Conservation (phyloP, 2,797 vertebrate genomes). For the Hyperoplus immaculatus region DNA sequence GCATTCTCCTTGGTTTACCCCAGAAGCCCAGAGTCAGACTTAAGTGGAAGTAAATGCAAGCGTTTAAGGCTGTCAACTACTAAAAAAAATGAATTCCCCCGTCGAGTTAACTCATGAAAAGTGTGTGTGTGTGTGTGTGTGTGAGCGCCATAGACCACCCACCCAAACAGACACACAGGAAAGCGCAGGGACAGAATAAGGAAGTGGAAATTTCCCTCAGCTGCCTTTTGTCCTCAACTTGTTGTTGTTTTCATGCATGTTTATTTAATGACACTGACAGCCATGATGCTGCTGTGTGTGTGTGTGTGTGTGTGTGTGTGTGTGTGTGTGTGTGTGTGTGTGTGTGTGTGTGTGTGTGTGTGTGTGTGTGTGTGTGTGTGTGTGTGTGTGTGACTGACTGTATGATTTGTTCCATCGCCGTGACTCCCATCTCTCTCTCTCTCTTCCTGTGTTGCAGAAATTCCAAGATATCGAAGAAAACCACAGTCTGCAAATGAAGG, state of each 20-base stretch:
- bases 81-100: constrained; percentile 43
- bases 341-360: constrained; percentile 1
- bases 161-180: constrained; percentile 69
- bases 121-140: constrained; percentile 51
- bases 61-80: constrained; percentile 37
- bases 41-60: constrained; percentile 55
- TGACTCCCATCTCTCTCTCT: constrained; percentile 3
- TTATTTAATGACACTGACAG: constrained; percentile 1
- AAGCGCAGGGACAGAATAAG: constrained; percentile 48
- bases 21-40: constrained; percentile 55
- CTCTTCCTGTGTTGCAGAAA: constrained; percentile 85
- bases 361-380: not conserved
- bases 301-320: too few species aligned
- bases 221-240: constrained; percentile 12
- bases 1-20: constrained; percentile 65
- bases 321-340: too few species aligned
- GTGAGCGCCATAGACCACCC: constrained; percentile 72
- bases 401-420: constrained; percentile 3
- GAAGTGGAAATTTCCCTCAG: constrained; percentile 27
- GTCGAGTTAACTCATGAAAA: constrained; percentile 33
- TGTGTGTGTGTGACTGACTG: not conserved
- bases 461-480: constrained; percentile 98
- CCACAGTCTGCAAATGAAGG: constrained; percentile 95
- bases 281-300: not conserved
- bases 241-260: constrained; percentile 3